These are phyloP conservation scores for Sepioteuthis lessoniana DNA, from an alignment of 2,888 invertebrate species.

Conservation along the genomic window DNA sequence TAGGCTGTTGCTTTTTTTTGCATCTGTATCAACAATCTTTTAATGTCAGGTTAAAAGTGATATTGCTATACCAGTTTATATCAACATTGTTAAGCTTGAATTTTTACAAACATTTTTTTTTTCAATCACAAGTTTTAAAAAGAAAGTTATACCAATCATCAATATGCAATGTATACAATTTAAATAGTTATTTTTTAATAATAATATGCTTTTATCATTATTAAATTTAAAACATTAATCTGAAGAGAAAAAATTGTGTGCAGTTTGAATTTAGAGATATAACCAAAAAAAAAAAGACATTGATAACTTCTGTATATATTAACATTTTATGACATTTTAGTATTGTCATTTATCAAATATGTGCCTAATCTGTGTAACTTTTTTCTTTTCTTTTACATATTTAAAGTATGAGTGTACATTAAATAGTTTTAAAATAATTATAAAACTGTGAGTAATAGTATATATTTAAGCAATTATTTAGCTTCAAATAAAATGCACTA, in stretches of 20 bases:
- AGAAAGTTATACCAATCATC: neutral
- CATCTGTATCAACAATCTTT: neutral
- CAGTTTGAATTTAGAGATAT: no score
- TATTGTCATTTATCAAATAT: neutral
- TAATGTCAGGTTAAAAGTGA: neutral
- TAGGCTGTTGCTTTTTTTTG: neutral
- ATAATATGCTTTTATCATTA: no score
- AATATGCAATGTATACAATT: neutral
- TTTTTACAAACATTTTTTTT: neutral
- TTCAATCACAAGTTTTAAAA: no score
- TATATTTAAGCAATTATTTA: neutral
- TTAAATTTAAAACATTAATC: no score
- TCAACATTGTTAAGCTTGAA: neutral
- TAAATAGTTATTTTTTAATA: no score
- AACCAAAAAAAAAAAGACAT: no score
- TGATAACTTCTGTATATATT: no score
- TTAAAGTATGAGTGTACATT: neutral
- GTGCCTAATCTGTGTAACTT: neutral
- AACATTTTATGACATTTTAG: neutral
- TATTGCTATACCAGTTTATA: constrained; percentile 14
- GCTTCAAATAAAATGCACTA: neutral
- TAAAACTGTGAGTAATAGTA: neutral
- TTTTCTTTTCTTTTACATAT: neutral
- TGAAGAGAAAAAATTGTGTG: neutral
- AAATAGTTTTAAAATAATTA: neutral